These are phyloP conservation scores for Mimas tiliae DNA, from an alignment of 2,888 invertebrate species.

Conservation along the genomic window DNA sequence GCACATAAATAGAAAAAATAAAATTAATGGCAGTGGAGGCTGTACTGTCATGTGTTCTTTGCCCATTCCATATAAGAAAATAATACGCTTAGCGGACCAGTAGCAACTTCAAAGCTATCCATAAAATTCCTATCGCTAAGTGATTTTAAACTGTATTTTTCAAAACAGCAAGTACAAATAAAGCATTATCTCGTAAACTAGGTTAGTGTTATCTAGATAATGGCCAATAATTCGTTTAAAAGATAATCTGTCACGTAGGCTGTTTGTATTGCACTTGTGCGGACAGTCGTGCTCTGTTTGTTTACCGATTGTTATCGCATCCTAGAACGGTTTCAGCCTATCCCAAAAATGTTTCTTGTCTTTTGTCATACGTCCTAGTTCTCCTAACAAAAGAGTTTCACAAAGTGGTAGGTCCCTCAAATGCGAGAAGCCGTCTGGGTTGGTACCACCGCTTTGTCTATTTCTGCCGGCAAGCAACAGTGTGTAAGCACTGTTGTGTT, in stretches of 20 bases:
- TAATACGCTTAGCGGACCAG: neutral
- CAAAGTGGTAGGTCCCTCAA: too few species aligned
- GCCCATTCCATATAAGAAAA: neutral
- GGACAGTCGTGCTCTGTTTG: constrained; percentile 13
- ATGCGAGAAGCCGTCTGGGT: too few species aligned
- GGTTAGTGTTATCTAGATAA: constrained; percentile 69
- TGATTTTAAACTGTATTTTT: constrained; percentile 6
- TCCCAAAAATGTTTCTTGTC: constrained; percentile 9
- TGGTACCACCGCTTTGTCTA: too few species aligned
- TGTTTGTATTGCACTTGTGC: constrained; percentile 69
- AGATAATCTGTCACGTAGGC: constrained; percentile 51
- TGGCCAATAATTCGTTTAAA: constrained; percentile 66
- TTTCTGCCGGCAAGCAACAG: too few species aligned
- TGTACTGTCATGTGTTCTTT: neutral
- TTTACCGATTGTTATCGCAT: constrained; percentile 22
- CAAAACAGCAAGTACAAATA: constrained; percentile 26
- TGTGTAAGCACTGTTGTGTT: too few species aligned
- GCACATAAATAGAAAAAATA: neutral
- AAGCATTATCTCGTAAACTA: constrained; percentile 50
- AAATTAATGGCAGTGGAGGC: neutral
- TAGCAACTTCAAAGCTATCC: neutral
- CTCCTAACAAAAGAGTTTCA: too few species aligned
- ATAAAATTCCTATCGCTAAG: neutral
- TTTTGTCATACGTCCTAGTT: neutral
- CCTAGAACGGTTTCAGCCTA: constrained; percentile 17